These are phyloP conservation scores for Darevskia nairensis DNA, from an alignment of 2,797 vertebrate genomes.

Conservation along the genomic window DNA sequence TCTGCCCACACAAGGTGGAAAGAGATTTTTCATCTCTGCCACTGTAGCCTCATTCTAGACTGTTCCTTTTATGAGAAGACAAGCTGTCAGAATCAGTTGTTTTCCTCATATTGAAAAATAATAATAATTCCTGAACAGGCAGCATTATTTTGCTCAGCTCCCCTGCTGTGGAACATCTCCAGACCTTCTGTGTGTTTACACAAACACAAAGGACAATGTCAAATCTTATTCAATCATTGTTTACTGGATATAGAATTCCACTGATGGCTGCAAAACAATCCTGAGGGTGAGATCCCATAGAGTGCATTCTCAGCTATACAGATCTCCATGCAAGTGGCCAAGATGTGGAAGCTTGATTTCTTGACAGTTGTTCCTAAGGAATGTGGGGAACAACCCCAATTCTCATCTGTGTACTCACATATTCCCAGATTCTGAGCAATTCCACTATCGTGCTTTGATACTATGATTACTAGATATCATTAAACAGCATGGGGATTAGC, in stretches of 20 bases:
- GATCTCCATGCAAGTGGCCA: too few species aligned
- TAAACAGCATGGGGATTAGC: too few species aligned
- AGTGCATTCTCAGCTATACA: rapidly evolving
- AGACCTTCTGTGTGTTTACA: background rate
- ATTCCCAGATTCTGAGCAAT: too few species aligned
- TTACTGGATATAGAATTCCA: rapidly evolving
- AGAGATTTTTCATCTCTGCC: too few species aligned
- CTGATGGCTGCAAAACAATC: rapidly evolving
- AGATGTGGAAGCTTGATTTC: too few species aligned
- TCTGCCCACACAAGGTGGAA: too few species aligned
- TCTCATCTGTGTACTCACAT: too few species aligned
- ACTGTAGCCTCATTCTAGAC: background rate
- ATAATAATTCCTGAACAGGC: background rate
- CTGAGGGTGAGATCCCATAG: background rate
- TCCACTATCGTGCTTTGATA: too few species aligned
- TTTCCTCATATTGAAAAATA: background rate
- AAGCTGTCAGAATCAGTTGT: background rate
- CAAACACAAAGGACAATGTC: background rate
- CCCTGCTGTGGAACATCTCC: background rate
- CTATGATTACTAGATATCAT: too few species aligned
- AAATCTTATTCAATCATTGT: rapidly evolving
- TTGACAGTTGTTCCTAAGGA: too few species aligned
- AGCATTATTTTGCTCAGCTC: background rate
- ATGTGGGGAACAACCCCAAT: too few species aligned
- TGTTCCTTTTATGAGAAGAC: background rate